Base-by-base conservation (phyloP, 2,888 invertebrate species). In the Seira ritae region DNA sequence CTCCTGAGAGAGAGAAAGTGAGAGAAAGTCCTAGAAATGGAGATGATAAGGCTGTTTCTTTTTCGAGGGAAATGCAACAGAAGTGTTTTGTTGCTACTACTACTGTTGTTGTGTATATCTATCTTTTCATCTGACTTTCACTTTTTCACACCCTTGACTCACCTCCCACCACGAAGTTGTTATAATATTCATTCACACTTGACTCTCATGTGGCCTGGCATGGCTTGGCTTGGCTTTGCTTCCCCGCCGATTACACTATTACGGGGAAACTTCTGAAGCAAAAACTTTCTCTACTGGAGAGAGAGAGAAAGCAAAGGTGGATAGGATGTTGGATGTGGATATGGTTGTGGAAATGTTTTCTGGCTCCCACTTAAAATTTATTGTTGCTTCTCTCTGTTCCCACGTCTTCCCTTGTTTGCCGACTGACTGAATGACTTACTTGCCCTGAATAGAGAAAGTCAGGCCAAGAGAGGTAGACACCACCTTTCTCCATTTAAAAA, bases 381-480 rank as follows among this genome's bases (percentile, higher is more conserved):
- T 81, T 72, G 81, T 81, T 67, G 76, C 70, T 76, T 75, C 75
- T 37, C n/a, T n/a, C n/a, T n/a, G n/a, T n/a, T n/a, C n/a, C n/a
- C 76, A 81, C 70, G 75, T 74, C 75, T 75, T 72, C 55, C 17
- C 71, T 46, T 46, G 20, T 70, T 70, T 71, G 19, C 37, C 76
- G 75, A 76, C 81, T 81, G 81, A 73, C 80, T 81, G 81, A 81
- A 81, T 81, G 76, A 76, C 81, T 81, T 76, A 76, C 67, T 81
- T 81, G 76, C 71, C 71, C 78, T 70, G 55, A 55, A 55, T 55
- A 55, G 12, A n/a, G n/a, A n/a, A 31, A 55, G 15, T 15, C 17
- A 55, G 55, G 12, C 55, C n/a, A n/a, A n/a, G n/a, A n/a, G n/a
- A n/a, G n/a, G n/a, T n/a, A n/a, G n/a, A n/a, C n/a, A n/a, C n/a